Conservation (phyloP, 2,888 invertebrate species). For the Drosophila mercatorum region DNA sequence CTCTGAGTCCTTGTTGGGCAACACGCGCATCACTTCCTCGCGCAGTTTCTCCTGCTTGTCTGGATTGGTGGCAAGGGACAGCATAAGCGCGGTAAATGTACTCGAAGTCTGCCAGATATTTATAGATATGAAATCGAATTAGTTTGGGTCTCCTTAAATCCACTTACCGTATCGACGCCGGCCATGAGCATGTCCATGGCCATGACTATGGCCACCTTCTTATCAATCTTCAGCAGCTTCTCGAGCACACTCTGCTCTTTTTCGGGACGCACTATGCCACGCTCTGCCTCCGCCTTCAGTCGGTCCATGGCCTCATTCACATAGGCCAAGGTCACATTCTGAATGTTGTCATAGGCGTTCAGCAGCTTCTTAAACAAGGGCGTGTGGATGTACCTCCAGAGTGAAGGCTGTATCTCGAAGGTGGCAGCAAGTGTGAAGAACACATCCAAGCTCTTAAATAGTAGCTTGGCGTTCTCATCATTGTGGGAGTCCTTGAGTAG, state of each 20-base stretch:
- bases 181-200: conserved; percentile 89
- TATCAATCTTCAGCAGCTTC: conserved; percentile 87
- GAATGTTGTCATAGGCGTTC: conserved; percentile 66
- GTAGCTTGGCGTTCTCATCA: conserved; percentile 47
- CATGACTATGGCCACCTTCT: conserved; percentile 88
- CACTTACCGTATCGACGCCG: conserved; percentile 89
- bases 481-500: conserved; percentile 55
- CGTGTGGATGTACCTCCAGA: conserved; percentile 60
- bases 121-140: not conserved
- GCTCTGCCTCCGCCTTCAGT: conserved; percentile 48
- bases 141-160: fast-evolving
- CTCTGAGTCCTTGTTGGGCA: conserved; percentile 84
- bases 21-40: conserved; percentile 85
- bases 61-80: conserved; percentile 87
- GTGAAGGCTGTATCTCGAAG: conserved; percentile 61
- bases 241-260: conserved; percentile 87
- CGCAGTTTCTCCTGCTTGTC: conserved; percentile 88
- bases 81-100: conserved; percentile 60
- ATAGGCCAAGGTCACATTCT: conserved; percentile 69
- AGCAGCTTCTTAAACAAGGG: conserved; percentile 58
- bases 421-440: conserved; percentile 41
- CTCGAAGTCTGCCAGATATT: conserved; percentile 70
- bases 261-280: conserved; percentile 59
- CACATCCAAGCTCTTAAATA: conserved; percentile 59
- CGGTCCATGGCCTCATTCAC: conserved; percentile 81